phyloP scores from a whole-genome alignment of 1,140 invertebrate genomes.

The Augochlora pura region DNA sequence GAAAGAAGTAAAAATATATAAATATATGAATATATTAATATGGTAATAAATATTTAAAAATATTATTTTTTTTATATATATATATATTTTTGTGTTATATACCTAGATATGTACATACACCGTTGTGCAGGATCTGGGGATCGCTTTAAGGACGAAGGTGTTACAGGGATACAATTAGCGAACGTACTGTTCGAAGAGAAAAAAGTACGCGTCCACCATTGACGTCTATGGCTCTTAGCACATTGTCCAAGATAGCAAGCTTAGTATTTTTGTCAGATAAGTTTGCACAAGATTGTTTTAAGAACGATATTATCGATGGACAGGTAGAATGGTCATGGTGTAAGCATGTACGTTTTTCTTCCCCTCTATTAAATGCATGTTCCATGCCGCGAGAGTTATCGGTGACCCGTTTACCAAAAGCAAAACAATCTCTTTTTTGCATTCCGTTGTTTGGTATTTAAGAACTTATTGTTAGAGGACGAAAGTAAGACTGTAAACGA shows the following conservation, averaged over 20 bases:
- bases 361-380: neutral
- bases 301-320: too few relatives aligned
- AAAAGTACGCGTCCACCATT: too few relatives aligned
- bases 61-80: conserved; percentile 19
- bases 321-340: too few relatives aligned
- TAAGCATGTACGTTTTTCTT: too few relatives aligned
- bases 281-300: too few relatives aligned
- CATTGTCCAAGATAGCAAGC: too few relatives aligned
- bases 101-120: conserved; percentile 43
- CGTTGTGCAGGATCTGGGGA: conserved; percentile 31
- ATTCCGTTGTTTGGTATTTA: conserved; percentile 13
- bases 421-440: conserved; percentile 1
- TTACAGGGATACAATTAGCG: conserved; percentile 2
- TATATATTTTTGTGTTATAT: too few relatives aligned
- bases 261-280: too few relatives aligned
- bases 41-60: conserved; percentile 69
- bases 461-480: neutral
- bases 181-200: too few relatives aligned
- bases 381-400: neutral
- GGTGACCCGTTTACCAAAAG: neutral
- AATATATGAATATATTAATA: conserved; percentile 58
- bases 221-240: too few relatives aligned
- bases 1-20: conserved; percentile 63
- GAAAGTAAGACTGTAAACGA: neutral
- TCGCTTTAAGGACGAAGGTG: conserved; percentile 29